These are phyloP conservation scores for Microtus oregoni DNA, from an alignment of 2,113 vertebrate genomes.

Conservation along the genomic window DNA sequence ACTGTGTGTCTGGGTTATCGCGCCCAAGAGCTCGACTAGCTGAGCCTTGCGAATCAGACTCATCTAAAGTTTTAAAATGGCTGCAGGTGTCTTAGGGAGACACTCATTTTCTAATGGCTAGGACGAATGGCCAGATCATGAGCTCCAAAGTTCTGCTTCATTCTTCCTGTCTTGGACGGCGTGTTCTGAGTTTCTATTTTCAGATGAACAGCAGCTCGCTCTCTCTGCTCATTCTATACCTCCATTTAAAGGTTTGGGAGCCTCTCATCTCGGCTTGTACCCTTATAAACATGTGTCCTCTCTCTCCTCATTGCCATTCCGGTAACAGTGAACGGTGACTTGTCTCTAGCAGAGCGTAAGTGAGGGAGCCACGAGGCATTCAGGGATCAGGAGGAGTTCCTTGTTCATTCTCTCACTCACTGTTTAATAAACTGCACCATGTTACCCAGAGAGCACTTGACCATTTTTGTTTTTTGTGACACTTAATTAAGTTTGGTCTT, in stretches of 20 bases:
- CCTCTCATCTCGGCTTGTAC: constrained; percentile 24
- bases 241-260: constrained; percentile 54
- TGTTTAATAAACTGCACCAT: not conserved
- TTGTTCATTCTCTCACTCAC: not conserved
- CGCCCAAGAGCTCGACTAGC: constrained; percentile 50
- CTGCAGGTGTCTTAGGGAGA: constrained; percentile 85
- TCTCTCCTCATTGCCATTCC: constrained; percentile 13
- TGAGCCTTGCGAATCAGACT: constrained; percentile 65
- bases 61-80: constrained; percentile 78
- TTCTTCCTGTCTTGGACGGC: constrained; percentile 79
- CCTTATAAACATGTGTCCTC: constrained; percentile 62
- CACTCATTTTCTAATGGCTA: constrained; percentile 82
- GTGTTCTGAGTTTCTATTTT: constrained; percentile 85
- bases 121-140: constrained; percentile 85
- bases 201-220: constrained; percentile 65
- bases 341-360: constrained; percentile 52
- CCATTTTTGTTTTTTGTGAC: not conserved
- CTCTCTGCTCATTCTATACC: constrained; percentile 69
- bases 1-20: constrained; percentile 44
- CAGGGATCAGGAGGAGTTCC: not conserved
- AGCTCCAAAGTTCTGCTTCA: constrained; percentile 82
- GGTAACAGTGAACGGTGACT: constrained; percentile 48
- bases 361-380: constrained; percentile 43
- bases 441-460: not conserved
- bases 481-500: not conserved